These are phyloP conservation scores for Trachelipus rathkii DNA, from an alignment of 1,140 invertebrate species.

Conservation along the genomic window DNA sequence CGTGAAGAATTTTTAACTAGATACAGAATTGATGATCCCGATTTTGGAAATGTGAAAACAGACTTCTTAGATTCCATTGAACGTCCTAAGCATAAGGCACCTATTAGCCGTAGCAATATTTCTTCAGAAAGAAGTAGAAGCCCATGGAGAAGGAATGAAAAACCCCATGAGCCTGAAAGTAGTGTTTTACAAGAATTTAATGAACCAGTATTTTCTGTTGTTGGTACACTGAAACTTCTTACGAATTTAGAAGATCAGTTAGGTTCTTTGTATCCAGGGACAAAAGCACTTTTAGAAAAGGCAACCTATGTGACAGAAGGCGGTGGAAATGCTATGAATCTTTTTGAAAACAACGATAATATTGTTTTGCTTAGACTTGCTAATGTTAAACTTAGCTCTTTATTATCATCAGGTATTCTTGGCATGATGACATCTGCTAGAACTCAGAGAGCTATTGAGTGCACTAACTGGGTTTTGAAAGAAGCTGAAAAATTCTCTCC, in stretches of 20 bases:
- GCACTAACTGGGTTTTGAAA: slow-evolving; percentile 41
- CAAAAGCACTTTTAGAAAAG: slow-evolving; percentile 32
- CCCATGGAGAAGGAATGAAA: background rate
- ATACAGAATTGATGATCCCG: background rate
- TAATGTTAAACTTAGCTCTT: slow-evolving; percentile 35
- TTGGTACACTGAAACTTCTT: slow-evolving; percentile 38
- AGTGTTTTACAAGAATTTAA: background rate
- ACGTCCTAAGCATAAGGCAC: background rate
- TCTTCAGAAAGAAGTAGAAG: background rate
- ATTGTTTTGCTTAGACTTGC: slow-evolving; percentile 36
- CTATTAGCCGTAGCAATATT: background rate
- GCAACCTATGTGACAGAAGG: slow-evolving; percentile 24
- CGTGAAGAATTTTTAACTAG: background rate
- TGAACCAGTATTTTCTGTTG: slow-evolving; percentile 30
- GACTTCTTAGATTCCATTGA: background rate
- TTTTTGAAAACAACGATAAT: slow-evolving; percentile 40
- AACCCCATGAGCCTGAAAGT: background rate
- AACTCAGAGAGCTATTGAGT: slow-evolving; percentile 37
- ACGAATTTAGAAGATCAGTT: slow-evolving; percentile 41
- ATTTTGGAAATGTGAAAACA: background rate
- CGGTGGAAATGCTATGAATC: slow-evolving; percentile 32
- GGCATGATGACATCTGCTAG: slow-evolving; percentile 22
- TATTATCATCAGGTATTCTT: slow-evolving; percentile 31
- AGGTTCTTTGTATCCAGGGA: slow-evolving; percentile 39
- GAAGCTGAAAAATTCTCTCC: slow-evolving; percentile 33